Base-by-base conservation (phyloP, 2,113 vertebrate genomes). In the Callospermophilus lateralis region DNA sequence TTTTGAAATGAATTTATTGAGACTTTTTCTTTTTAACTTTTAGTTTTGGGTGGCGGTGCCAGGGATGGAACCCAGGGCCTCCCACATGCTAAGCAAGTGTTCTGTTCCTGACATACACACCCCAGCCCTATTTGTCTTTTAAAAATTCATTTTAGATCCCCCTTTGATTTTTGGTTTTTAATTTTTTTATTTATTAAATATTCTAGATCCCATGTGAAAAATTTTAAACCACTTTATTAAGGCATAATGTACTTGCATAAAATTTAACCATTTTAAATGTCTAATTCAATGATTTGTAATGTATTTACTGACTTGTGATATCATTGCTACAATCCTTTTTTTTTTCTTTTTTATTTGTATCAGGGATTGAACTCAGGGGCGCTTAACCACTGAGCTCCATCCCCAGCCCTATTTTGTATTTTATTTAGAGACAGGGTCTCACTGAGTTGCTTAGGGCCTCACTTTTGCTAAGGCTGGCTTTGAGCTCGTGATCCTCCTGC, bases 131-230 rank as follows among this genome's bases (percentile, higher is more conserved):
- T n/a, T 37, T 26, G 26, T 73, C n/a, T 70, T 78, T 78, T 76
- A 88, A 85, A 90, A 85, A 84, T 95, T 76, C 85, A 93, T 16
- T 94, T 86, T 86, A 61, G n/a, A 94, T 91, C 61, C 58, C n/a
- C 67, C 32, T 85, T 91, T 95, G 13, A 72, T 67, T 84, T 90
- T 88, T 79, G 77, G 67, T 87, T 77, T 90, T 48, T n/a, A 84
- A 37, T 19, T 58, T 89, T 95, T 95, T 93, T 79, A 72, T n/a
- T 89, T 81, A 61, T 85, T 84, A 94, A 76, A 80, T 89, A 89
- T 65, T 80, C 26, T 85, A 84, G 55, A 63, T 89, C 39, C 48
- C 81, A 83, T 17, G 84, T 79, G 48, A 95, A 93, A 79, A 11
- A 39, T 53, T 91, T 79, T 63, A 76, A 83, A 93, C 70, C 53